Evolutionary conservation across 2,888 invertebrate species (phyloP), one percentile per base, ranked within the genome.

Genomic region (Villa cingulata): DNA sequence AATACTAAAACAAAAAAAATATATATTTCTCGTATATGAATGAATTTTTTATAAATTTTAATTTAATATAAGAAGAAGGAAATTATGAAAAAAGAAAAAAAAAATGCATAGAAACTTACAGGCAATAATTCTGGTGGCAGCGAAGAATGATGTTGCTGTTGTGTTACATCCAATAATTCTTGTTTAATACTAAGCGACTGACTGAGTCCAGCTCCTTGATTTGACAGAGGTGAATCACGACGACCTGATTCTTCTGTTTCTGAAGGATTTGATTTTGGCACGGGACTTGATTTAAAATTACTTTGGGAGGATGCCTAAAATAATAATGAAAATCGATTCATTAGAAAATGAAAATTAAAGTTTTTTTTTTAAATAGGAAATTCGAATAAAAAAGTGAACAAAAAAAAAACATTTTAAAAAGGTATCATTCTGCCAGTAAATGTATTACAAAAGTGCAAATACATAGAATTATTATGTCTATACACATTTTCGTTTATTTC

Each of bases 211-310:
- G 58, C 56, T 46, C 56, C 54, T 55, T 65, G 64, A 59, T 64
- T 66, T 46, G 65, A 65, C 43, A 68, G 55, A 43, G 69, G 70
- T 40, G 70, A 69, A 50, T 70, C 69, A 53, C 62, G 67, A 46
- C 69, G 63, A 49, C 61, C 61, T 52, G 65, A 62, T 54, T 68
- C 68, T 59, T 68, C 70, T 45, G 63, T 62, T 56, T 68, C 68
- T 60, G 77, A 73, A 62, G 77, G 74, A 69, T 76, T 78, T 66
- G 76, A 70, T 72, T 80, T 80, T 73, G 78, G 77, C 70, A 75
- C 66, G 59, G 76, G 76, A 71, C 75, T 77, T 69, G 76, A 74
- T 73, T 78, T 78, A 67, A 75, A 78, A 73, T 77, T 77, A 73
- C 73, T 73, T 68, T 75, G 75, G 60, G 74, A 72, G 58, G 75